These are phyloP conservation scores for Margaritifera margaritifera DNA, from an alignment of 2,888 invertebrate species.

Conservation along the genomic window DNA sequence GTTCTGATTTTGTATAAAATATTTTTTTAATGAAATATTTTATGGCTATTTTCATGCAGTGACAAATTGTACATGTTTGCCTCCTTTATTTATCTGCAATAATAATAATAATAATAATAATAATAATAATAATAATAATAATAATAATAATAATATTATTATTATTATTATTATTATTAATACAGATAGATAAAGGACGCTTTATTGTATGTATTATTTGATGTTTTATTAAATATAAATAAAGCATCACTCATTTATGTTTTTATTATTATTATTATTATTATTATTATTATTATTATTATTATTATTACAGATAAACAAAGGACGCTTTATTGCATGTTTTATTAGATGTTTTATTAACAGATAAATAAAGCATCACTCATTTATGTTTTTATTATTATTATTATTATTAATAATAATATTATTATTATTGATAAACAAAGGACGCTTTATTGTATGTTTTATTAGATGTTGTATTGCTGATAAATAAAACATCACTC, in stretches of 20 bases:
- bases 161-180: background rate
- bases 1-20: too few relatives aligned
- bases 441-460: slow-evolving; percentile 2
- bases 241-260: background rate
- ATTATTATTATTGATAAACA: slow-evolving; percentile 5
- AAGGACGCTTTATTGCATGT: background rate
- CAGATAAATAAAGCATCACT: background rate
- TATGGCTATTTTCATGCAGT: too few relatives aligned
- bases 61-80: too few relatives aligned
- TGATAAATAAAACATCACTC: background rate
- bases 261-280: slow-evolving; percentile 5
- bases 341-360: background rate
- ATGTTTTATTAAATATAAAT: slow-evolving; percentile 2
- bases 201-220: slow-evolving; percentile 4
- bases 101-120: slow-evolving; percentile 4
- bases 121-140: background rate
- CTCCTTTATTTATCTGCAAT: background rate
- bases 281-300: background rate
- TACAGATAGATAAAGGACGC: background rate
- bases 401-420: slow-evolving; percentile 9
- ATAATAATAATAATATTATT: background rate
- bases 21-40: too few relatives aligned
- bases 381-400: slow-evolving; percentile 4
- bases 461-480: slow-evolving; percentile 1
- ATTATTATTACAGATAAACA: background rate